A percentile compares a stretch with the other conserved stretches of the same genome.
These are phyloP conservation scores for Ctenochaetus hawaiiensis DNA, from an alignment of 2,797 vertebrate genomes.

Conservation along the genomic window DNA sequence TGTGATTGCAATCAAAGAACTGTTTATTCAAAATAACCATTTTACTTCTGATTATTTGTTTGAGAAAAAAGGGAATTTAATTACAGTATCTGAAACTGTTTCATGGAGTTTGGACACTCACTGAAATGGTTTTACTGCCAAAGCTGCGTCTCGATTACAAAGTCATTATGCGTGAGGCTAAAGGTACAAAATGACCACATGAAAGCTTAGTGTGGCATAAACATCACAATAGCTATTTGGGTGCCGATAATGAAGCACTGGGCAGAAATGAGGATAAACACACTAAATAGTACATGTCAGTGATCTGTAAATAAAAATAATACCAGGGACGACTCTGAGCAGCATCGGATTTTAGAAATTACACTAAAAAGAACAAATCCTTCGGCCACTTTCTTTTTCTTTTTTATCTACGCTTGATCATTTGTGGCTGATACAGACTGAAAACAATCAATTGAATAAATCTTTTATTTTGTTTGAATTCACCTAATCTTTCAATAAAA, in stretches of 20 bases:
- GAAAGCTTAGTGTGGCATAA: slow-evolving; percentile 33
- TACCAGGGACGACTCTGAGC: neutral
- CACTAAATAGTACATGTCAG: neutral
- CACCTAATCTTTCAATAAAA: neutral
- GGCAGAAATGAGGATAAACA: neutral
- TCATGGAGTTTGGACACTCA: slow-evolving; percentile 38
- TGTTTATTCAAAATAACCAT: slow-evolving; percentile 38
- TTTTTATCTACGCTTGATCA: neutral
- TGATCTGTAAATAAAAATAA: neutral
- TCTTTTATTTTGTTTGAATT: neutral
- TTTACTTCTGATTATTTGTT: slow-evolving; percentile 62
- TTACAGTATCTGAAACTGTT: slow-evolving; percentile 40
- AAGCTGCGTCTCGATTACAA: slow-evolving; percentile 47
- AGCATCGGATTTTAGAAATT: neutral
- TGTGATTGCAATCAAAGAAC: slow-evolving; percentile 66
- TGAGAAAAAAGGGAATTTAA: slow-evolving; percentile 59
- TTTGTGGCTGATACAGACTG: neutral
- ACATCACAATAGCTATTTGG: slow-evolving; percentile 23
- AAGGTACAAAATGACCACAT: slow-evolving; percentile 32
- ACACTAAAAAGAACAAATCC: no score
- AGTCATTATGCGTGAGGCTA: slow-evolving; percentile 48
- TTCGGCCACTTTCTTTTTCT: neutral
- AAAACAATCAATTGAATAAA: slow-evolving; percentile 3
- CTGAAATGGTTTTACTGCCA: slow-evolving; percentile 36
- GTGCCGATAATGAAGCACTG: neutral